Evolutionary conservation across 2,113 vertebrate species (phyloP).

Genomic region (Myiagra hebetior): DNA sequence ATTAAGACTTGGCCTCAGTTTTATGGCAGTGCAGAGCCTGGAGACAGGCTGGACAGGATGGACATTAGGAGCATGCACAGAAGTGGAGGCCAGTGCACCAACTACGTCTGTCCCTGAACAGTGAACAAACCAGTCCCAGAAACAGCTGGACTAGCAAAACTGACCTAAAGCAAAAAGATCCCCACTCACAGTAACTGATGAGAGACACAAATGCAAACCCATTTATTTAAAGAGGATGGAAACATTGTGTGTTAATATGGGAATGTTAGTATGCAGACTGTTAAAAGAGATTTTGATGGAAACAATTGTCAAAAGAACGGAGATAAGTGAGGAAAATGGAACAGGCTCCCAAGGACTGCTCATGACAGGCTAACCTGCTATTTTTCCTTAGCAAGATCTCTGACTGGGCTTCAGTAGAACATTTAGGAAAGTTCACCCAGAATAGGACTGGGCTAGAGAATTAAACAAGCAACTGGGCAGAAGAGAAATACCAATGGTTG

Average conservation of each 20-base stretch:
- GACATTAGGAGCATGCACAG: neutral
- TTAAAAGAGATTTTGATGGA: neutral
- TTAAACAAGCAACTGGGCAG: neutral
- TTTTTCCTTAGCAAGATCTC: neutral
- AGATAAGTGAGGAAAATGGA: neutral
- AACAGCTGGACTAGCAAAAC: neutral
- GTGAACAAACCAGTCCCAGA: neutral
- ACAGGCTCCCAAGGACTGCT: neutral
- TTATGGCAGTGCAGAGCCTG: neutral
- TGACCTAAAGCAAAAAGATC: neutral
- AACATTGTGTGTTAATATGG: neutral
- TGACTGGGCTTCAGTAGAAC: neutral
- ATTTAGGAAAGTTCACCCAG: neutral
- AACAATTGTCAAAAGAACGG: neutral
- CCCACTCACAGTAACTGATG: neutral
- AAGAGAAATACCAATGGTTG: neutral
- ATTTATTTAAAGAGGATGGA: neutral
- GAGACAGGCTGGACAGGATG: neutral
- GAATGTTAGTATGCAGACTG: neutral
- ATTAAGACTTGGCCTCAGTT: neutral
- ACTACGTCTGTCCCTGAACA: neutral
- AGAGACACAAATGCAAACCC: neutral
- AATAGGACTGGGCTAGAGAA: neutral
- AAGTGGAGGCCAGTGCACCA: neutral
- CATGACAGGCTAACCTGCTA: neutral